These are phyloP conservation scores for Hippolais icterina DNA, from an alignment of 2,113 vertebrate species.

Conservation along the genomic window DNA sequence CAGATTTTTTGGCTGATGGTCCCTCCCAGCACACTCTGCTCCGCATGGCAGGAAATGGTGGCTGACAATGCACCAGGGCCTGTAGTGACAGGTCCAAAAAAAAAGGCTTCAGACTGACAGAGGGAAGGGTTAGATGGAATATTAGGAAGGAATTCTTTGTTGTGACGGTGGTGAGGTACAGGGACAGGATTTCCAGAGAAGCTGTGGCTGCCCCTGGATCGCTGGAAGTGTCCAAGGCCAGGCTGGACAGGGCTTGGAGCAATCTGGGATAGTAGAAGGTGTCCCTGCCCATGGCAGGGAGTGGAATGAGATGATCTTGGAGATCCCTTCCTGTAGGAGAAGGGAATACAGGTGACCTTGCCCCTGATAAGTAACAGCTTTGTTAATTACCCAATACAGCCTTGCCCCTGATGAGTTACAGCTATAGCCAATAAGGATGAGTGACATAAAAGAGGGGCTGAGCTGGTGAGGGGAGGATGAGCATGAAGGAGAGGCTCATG, in stretches of 20 bases:
- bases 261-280: fast-evolving
- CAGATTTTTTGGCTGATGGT: not conserved
- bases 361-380: not conserved
- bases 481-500: not conserved
- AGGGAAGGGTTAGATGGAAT: too few species aligned
- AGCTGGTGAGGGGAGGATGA: not conserved
- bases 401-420: not conserved
- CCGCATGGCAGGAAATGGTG: not conserved
- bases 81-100: not conserved
- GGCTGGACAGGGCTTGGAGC: fast-evolving
- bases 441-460: not conserved
- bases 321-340: not conserved
- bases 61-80: not conserved
- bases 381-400: not conserved
- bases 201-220: not conserved
- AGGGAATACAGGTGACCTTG: not conserved
- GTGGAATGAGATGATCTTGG: not conserved
- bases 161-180: fast-evolving
- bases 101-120: not conserved
- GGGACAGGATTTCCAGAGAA: not conserved
- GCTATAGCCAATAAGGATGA: not conserved
- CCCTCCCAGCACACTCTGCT: not conserved
- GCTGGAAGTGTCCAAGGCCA: not conserved
- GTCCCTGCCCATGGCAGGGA: not conserved
- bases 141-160: not conserved